A percentile compares a stretch with the other conserved stretches of the same genome.
These are phyloP conservation scores for Cygnus buccinator DNA, from an alignment of 2,113 vertebrate genomes.

Conservation along the genomic window DNA sequence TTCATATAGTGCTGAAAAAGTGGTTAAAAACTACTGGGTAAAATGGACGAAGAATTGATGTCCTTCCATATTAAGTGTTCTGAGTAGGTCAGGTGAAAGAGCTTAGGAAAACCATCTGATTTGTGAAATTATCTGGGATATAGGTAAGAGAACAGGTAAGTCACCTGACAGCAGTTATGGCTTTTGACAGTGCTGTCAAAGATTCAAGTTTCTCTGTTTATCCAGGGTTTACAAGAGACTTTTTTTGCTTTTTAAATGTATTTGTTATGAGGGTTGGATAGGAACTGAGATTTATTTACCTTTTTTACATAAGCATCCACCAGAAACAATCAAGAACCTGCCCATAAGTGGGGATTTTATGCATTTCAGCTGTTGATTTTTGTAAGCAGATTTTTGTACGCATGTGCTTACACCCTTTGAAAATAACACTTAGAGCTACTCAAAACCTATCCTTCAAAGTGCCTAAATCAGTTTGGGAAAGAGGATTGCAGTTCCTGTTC, in stretches of 20 bases:
- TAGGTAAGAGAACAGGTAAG: not conserved
- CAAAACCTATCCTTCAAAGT: not conserved
- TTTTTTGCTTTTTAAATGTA: not conserved
- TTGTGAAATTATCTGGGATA: not conserved
- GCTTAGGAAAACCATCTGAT: not conserved
- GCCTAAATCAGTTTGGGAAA: not conserved
- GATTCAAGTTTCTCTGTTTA: not conserved
- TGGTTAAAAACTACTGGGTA: not conserved
- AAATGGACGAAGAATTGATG: not conserved
- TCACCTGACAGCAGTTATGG: not conserved
- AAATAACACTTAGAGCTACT: not conserved
- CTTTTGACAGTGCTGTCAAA: not conserved
- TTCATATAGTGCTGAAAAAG: not conserved
- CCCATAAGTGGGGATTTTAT: no score
- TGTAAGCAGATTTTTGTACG: not conserved
- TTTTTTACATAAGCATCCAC: not conserved
- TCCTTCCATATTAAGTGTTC: not conserved
- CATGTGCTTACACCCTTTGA: not conserved
- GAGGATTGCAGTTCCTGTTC: not conserved
- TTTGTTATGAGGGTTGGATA: not conserved
- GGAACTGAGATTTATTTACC: not conserved
- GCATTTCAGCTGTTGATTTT: not conserved
- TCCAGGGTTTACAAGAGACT: not conserved
- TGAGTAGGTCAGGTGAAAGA: not conserved
- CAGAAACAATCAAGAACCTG: not conserved